Conservation (phyloP, 2,797 vertebrate genomes). For the Melanotaenia parkinsoni region DNA sequence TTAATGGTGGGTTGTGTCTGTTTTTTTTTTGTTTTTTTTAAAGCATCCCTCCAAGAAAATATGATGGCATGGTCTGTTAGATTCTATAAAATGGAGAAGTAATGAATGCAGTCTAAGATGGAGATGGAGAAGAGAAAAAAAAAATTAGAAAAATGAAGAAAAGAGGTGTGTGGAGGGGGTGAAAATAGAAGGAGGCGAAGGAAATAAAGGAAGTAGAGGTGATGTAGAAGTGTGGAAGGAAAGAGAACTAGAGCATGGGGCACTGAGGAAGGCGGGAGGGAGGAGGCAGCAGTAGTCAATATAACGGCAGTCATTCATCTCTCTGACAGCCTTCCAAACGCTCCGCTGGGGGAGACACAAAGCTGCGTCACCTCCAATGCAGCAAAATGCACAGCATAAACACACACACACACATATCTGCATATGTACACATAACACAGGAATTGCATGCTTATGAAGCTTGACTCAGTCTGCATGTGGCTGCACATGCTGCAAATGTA, state of each 20-base stretch:
- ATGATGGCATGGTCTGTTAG: constrained; percentile 23
- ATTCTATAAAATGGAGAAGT: constrained; percentile 37
- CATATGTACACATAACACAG: constrained; percentile 42
- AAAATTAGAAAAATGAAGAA: constrained; percentile 16
- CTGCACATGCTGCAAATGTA: constrained; percentile 34
- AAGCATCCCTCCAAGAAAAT: constrained; percentile 28
- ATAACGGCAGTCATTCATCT: constrained; percentile 82
- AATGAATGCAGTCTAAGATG: constrained; percentile 6
- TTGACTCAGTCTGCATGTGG: constrained; percentile 4
- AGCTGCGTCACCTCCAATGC: constrained; percentile 74
- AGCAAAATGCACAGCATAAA: constrained; percentile 48
- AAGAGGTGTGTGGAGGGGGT: neutral
- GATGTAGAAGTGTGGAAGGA: constrained; percentile 40
- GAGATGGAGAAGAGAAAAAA: constrained; percentile 5
- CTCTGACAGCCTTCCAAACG: constrained; percentile 78
- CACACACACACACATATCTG: constrained; percentile 21
- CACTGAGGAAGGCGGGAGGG: constrained; percentile 49
- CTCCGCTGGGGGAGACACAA: constrained; percentile 76
- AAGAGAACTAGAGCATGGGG: constrained; percentile 57
- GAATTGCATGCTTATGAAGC: constrained; percentile 23
- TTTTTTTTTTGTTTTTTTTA: constrained; percentile 22
- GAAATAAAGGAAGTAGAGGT: constrained; percentile 47
- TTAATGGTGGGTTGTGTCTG: constrained; percentile 21
- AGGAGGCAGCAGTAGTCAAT: constrained; percentile 74
- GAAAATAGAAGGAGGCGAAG: constrained; percentile 28